Evolutionary conservation across 2,888 invertebrate genomes (phyloP), one percentile per base, ranked within the genome.

Genomic region (Hypena proboscidalis): DNA sequence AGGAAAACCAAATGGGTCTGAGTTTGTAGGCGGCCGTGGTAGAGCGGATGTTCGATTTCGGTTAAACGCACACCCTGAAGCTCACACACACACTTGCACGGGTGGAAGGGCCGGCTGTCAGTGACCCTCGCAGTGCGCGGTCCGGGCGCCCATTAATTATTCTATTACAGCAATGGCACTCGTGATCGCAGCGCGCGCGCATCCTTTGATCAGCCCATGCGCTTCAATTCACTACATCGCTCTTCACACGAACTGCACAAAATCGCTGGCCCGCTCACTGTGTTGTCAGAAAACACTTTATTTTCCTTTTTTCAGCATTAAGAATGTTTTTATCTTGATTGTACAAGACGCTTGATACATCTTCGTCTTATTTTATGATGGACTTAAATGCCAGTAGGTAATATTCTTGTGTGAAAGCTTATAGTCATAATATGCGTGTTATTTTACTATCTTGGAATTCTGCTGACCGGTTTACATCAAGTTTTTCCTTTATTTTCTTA

Each of bases 81-180:
- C 53, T 42, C 39, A 47, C 36, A 46, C 43, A 39, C 22, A 9
- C 8, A 32, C 44, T 9, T 25, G 20, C 33, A 11, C 38, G 37
- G 44, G 35, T 40, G 46, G 52, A 50, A 51, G 59, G 67, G 72
- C 61, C 58, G 68, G 72, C 79, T 83, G 85, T 81, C 84, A 83
- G 74, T 85, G 85, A 84, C 85, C 83, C 77, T 77, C 69, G 36
- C 53, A 65, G 65, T 44, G 41, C 41, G 47, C 53, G 71, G 70
- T 71, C 66, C 70, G 74, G 61, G 72, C 65, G 79, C 70, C 85
- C 83, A 85, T 86, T 87, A 84, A 88, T 87, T 87, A 87, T 85
- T 85, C 83, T 82, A 87, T 87, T 85, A 84, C 79, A 68, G 73
- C 80, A 80, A 82, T 83, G 77, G 78, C 74, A 78, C 74, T 80